These are phyloP conservation scores for Pseudoatta argentina DNA, from an alignment of 1,140 invertebrate genomes.

Conservation along the genomic window DNA sequence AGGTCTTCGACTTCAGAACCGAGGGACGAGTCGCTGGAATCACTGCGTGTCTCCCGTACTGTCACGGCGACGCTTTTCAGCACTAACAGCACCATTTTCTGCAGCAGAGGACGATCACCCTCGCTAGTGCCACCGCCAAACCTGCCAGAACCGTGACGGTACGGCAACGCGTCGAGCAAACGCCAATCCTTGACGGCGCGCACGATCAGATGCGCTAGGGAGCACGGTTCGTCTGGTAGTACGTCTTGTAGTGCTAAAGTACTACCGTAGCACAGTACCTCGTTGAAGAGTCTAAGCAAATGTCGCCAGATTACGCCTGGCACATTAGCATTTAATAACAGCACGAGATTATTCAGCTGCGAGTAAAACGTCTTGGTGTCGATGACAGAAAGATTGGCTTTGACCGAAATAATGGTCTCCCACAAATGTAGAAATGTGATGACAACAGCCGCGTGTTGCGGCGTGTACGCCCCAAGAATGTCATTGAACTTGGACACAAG, in stretches of 20 bases:
- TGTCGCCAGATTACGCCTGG: conserved; percentile 94
- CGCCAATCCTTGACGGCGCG: conserved; percentile 94
- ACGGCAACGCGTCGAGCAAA: conserved; percentile 90
- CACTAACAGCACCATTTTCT: conserved; percentile 94
- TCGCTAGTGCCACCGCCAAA: conserved; percentile 87
- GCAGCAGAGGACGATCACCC: conserved; percentile 90
- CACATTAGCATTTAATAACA: conserved; percentile 90
- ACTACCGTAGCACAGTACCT: conserved; percentile 95
- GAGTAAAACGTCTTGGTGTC: conserved; percentile 96
- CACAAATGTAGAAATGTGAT: conserved; percentile 94
- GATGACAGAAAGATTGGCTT: conserved; percentile 95
- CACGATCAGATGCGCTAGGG: conserved; percentile 92
- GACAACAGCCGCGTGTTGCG: conserved; percentile 86
- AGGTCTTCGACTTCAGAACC: conserved; percentile 93
- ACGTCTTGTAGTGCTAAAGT: conserved; percentile 95
- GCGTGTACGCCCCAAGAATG: conserved; percentile 85
- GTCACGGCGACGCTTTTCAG: conserved; percentile 96
- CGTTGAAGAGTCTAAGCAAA: conserved; percentile 93
- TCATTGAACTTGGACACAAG: conserved; percentile 89
- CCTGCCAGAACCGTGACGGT: conserved; percentile 85
- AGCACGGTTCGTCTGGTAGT: conserved; percentile 94
- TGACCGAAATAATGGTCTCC: conserved; percentile 96
- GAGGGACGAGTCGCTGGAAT: conserved; percentile 93
- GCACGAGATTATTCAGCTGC: conserved; percentile 93
- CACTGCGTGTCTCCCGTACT: conserved; percentile 95